Evolutionary conservation across 1,140 invertebrate species (phyloP), one percentile per base, ranked within the genome.

Genomic region (Drosophila gunungcola): DNA sequence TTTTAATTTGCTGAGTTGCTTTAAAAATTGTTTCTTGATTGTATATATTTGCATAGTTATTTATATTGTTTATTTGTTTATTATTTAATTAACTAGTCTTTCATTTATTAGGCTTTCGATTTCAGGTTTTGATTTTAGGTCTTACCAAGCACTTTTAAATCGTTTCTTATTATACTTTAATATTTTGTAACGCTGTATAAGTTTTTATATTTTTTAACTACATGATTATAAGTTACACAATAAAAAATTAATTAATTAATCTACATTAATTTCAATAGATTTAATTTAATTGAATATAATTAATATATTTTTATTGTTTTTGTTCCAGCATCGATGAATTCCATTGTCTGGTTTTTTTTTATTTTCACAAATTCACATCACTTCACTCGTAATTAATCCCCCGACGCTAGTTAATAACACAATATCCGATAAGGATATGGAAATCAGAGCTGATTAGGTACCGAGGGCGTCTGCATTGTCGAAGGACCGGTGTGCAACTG

Each of bases 401-500:
- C 62, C 11, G 13, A 32, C 39, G 62, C 34, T 38, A 10, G 36
- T 45, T 38, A 42, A n/a, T 36, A 45, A 13, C 60, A n/a, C 27
- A 65, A 2, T 39, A 25, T 12, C 10, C 53, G 64, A 39, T 34
- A 49, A 48, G 51, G 38, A 57, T 48, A 41, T 61, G 64, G 45
- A 51, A 72, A 57, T 78, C 56, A 58, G 34, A 49, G 21, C 13
- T 43, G 58, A 32, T 67, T 64, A 52, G 49, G 52, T 46, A 46
- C 62, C 76, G 64, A 54, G 41, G 34, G 62, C 80, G 84, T 89
- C 77, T 62, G 80, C 77, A 63, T 73, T 69, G 76, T 74, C 78
- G 52, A 64, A 80, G 55, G 73, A 82, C 84, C 84, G 84, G 84
- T 77, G 80, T 78, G 73, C 64, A 70, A 88, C 84, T 88, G 67